These are phyloP conservation scores for Dallia pectoralis DNA, from an alignment of 2,797 vertebrate genomes.

Conservation along the genomic window DNA sequence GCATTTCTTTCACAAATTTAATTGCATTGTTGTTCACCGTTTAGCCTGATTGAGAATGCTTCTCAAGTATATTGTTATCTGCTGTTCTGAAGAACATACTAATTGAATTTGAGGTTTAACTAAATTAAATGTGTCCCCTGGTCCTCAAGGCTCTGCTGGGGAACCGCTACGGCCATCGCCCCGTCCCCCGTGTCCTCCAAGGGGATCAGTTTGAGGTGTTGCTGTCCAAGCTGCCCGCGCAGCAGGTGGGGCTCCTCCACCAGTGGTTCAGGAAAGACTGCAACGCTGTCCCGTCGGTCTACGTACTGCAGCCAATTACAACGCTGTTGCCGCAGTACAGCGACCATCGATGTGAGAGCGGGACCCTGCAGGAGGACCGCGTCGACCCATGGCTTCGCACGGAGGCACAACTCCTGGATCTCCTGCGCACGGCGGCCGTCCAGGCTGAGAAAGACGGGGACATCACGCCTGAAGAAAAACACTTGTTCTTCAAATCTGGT, in stretches of 20 bases:
- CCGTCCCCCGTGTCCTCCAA: slow-evolving; percentile 65
- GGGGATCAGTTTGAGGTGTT: slow-evolving; percentile 76
- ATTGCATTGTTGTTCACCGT: not conserved
- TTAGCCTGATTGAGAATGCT: not conserved
- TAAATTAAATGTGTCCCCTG: not conserved
- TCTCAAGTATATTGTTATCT: not conserved
- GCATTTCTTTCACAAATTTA: too few species aligned
- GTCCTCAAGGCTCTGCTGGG: slow-evolving; percentile 76
- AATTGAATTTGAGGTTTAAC: slow-evolving; percentile 1
- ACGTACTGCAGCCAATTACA: slow-evolving; percentile 76
- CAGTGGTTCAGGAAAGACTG: slow-evolving; percentile 73
- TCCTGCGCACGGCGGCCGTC: slow-evolving; percentile 65
- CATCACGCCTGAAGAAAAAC: slow-evolving; percentile 67
- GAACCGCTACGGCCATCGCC: slow-evolving; percentile 73
- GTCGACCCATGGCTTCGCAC: slow-evolving; percentile 53
- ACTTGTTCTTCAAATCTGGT: slow-evolving; percentile 77
- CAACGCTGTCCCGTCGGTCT: slow-evolving; percentile 74
- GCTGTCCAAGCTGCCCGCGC: slow-evolving; percentile 63
- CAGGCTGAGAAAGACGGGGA: slow-evolving; percentile 67
- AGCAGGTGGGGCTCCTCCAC: slow-evolving; percentile 64
- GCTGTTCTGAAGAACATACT: not conserved
- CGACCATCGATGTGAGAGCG: slow-evolving; percentile 56
- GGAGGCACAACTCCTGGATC: slow-evolving; percentile 64
- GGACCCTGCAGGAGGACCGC: slow-evolving; percentile 37
- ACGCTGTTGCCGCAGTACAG: slow-evolving; percentile 64